Evolutionary conservation across 2,797 vertebrate genomes (phyloP).

Genomic region (Emydoidea blandingii): DNA sequence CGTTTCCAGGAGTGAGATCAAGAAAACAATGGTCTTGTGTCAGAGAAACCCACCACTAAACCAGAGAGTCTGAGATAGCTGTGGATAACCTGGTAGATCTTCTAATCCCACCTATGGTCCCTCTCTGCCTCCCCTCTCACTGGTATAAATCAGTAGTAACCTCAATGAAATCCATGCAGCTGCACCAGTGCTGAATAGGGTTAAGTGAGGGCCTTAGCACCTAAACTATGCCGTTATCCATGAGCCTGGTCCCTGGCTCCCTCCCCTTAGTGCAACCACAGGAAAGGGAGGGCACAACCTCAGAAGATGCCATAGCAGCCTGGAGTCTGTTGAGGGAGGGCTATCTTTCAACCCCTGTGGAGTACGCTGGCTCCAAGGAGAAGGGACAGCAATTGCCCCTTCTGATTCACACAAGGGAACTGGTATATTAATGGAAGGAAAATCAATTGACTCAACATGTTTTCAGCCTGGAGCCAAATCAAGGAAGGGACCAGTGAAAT

Average conservation of each 20-base stretch:
- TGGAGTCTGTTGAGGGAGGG: neutral
- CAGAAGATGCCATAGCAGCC: neutral
- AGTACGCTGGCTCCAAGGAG: neutral
- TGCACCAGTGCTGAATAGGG: neutral
- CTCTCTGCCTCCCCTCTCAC: neutral
- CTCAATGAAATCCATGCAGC: neutral
- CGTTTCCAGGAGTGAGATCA: neutral
- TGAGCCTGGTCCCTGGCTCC: neutral
- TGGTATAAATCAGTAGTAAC: neutral
- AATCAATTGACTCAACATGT: neutral
- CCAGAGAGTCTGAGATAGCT: neutral
- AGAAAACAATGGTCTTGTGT: neutral
- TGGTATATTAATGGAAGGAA: slow-evolving; percentile 1
- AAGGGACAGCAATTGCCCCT: neutral
- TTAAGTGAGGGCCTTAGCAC: neutral
- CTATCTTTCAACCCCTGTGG: neutral
- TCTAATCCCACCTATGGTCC: neutral
- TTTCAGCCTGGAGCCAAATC: neutral
- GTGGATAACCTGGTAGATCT: neutral
- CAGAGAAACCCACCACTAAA: neutral
- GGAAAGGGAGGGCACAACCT: neutral
- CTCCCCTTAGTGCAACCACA: neutral
- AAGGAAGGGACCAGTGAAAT: neutral
- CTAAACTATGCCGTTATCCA: neutral
- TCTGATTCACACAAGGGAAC: neutral